Evolutionary conservation across 2,888 invertebrate species (phyloP), one percentile per base, ranked within the genome.

Genomic region (Acholoe squamosa): DNA sequence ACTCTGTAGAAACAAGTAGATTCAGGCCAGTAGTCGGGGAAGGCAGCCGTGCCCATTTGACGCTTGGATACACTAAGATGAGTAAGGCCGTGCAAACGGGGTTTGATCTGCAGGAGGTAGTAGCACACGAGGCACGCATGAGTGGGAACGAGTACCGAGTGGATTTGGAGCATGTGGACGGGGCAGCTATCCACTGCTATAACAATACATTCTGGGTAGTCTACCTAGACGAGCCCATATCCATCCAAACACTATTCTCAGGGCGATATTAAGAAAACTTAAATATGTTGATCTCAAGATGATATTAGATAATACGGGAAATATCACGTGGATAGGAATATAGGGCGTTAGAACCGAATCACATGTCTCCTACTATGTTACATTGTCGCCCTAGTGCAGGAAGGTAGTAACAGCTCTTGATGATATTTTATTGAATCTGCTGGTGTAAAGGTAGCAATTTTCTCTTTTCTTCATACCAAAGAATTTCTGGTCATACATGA

Each of bases 31-130:
- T 76, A 0, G 34, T 84, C 31, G 80, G 76, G 34, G 25, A 19
- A 22, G 92, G 92, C 28, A 91, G 91, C 25, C 89, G 91, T 14
- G 91, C 92, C 7, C 92, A 92, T 51, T 43, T 92, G 31, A 92
- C 92, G 0, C 28, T 92, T 22, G 92, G 92, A 25, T 90, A 28
- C 51, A 51, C 91, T 0, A 34, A 52, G 12, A 86, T 61, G 3
- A 28, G 71, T n/a, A 25, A 25, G 0, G 90, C 91, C 7, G 91
- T 92, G 34, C 91, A 92, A 56, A 91, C 91, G 19, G 92, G 92
- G 22, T 89, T 90, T 22, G 92, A 92, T 43, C 84, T 76, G 25
- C 28, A 91, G 28, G 80, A 88, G 52, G 28, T 91, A 22, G 67
- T 91, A 25, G 25, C 67, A 25, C 54, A 43, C 25, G 90, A 91